A percentile compares a stretch with the other conserved stretches of the same genome.
These are phyloP conservation scores for Parus major DNA, from an alignment of 2,113 vertebrate genomes.

Conservation along the genomic window DNA sequence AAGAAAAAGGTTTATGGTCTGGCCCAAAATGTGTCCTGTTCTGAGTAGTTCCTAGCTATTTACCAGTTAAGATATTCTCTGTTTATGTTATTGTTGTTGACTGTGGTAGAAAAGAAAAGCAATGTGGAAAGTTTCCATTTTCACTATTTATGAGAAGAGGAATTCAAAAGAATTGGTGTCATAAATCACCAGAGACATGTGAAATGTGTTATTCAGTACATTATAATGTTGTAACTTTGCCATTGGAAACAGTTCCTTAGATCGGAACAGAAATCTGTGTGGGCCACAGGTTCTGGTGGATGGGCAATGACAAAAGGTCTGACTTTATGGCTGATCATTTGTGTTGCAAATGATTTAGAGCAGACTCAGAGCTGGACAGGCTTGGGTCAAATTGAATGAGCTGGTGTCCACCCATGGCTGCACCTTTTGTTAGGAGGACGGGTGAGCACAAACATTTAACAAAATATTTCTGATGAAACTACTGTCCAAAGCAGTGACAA, in stretches of 20 bases:
- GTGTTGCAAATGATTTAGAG: slow-evolving; percentile 38
- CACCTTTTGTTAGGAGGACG: slow-evolving; percentile 8
- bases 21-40: not conserved
- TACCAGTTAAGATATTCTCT: not conserved
- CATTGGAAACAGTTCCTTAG: not conserved
- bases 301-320: slow-evolving; percentile 46
- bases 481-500: not conserved
- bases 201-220: not conserved
- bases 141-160: slow-evolving; percentile 30
- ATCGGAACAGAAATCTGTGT: not conserved
- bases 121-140: slow-evolving; percentile 4
- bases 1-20: not conserved
- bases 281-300: slow-evolving; percentile 24
- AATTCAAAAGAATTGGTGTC: slow-evolving; percentile 6
- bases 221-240: slow-evolving; percentile 45
- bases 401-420: slow-evolving; percentile 38
- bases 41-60: not conserved
- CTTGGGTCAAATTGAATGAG: not conserved
- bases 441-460: not conserved
- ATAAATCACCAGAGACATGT: slow-evolving; percentile 2
- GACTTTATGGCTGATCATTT: not conserved
- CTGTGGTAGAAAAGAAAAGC: slow-evolving; percentile 15
- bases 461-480: slow-evolving; percentile 14
- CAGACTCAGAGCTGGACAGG: not conserved
- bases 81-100: not conserved